These are phyloP conservation scores for Chironomus tepperi DNA, from an alignment of 1,140 invertebrate genomes.

Conservation along the genomic window DNA sequence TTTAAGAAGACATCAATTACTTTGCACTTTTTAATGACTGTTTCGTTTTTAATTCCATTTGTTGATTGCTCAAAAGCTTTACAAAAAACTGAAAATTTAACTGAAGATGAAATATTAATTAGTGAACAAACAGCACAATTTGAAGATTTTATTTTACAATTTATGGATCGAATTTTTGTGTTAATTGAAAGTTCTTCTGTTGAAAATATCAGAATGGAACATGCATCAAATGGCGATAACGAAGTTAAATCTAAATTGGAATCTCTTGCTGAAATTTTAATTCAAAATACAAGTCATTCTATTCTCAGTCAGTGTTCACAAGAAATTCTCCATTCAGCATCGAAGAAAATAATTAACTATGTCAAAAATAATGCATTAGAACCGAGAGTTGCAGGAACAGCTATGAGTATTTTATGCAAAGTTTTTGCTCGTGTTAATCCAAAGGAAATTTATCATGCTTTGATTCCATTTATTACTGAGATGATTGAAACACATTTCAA, in stretches of 20 bases:
- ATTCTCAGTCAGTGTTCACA: constrained; percentile 45
- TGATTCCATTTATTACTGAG: constrained; percentile 63
- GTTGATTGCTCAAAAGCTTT: constrained; percentile 74
- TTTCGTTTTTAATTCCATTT: constrained; percentile 67
- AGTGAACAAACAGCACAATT: constrained; percentile 74
- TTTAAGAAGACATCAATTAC: constrained; percentile 71
- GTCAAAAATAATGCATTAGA: constrained; percentile 67
- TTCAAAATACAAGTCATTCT: constrained; percentile 47
- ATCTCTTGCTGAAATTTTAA: constrained; percentile 44
- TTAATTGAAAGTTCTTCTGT: constrained; percentile 65
- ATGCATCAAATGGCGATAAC: constrained; percentile 44
- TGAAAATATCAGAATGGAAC: constrained; percentile 56
- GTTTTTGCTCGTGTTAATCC: constrained; percentile 59
- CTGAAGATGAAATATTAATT: constrained; percentile 65
- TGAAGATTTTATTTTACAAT: constrained; percentile 81
- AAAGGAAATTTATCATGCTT: constrained; percentile 55
- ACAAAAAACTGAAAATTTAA: constrained; percentile 62
- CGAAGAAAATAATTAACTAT: constrained; percentile 65
- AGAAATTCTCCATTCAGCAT: constrained; percentile 52
- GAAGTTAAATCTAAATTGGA: constrained; percentile 48
- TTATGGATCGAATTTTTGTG: constrained; percentile 67
- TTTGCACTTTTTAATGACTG: constrained; percentile 68
- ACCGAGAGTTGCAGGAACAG: constrained; percentile 68
- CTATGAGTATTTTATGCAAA: constrained; percentile 59
- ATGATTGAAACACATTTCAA: constrained; percentile 46